Evolutionary conservation across 2,888 invertebrate genomes (phyloP), one percentile per base, ranked within the genome.

Genomic region (Lepidonotus clava): DNA sequence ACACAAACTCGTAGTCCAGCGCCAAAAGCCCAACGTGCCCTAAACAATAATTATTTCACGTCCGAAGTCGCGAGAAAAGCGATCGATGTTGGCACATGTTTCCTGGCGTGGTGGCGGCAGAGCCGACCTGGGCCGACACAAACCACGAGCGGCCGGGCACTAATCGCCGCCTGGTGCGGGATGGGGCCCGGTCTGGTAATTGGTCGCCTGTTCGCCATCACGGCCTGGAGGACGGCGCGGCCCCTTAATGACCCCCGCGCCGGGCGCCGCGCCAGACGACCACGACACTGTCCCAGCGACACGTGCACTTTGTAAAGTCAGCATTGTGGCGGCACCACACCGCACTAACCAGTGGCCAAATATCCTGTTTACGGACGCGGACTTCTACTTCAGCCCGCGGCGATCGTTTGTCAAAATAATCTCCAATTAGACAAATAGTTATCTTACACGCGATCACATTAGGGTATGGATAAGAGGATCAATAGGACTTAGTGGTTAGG

Each of bases 241-340:
- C 24, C 61, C 11, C 61, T n/a, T 61, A 61, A 61, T 61, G 61
- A 61, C 61, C 61, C 28, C 28, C 61, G 24, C 61, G n/a, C n/a
- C n/a, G n/a, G n/a, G n/a, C n/a, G n/a, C n/a, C 4, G 24, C 61
- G n/a, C 56, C 56, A 56, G 4, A 11, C 4, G 18, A 61, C 46
- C 46, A 46, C 8, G 46, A 18, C 8, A 18, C 46, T 6, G 8
- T 18, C 6, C 46, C 46, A 61, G 61, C 61, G 24, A 11, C 61
- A n/a, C 61, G 28, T 61, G 61, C 28, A 32, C 53, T 53, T 53
- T 53, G 61, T 61, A 61, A 61, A 61, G 61, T 61, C 61, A 61
- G 61, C 6, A 28, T 32, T 61, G 28, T 28, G 61, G 61, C 24
- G 4, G 28, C 11, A 61, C 28, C 24, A 53, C 61, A 1, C 14